A percentile compares a stretch with the other conserved stretches of the same genome.
phyloP scores from a whole-genome alignment of 1,140 invertebrate genomes.

The Periplaneta americana region DNA sequence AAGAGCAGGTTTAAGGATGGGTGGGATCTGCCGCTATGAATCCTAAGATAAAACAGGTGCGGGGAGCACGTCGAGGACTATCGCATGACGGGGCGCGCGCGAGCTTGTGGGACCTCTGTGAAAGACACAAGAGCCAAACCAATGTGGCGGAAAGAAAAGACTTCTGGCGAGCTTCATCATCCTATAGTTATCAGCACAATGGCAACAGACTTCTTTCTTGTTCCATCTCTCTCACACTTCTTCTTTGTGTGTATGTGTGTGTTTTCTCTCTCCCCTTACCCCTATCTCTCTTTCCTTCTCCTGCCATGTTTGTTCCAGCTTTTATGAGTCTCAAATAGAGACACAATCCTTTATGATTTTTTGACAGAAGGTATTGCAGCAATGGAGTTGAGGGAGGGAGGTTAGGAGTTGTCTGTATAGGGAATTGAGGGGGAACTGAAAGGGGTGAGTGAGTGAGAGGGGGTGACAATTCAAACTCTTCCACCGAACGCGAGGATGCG shows the following conservation, averaged over 20 bases:
- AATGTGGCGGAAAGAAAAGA: constrained; percentile 16
- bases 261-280: neutral
- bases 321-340: constrained; percentile 24
- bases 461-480: constrained; percentile 22
- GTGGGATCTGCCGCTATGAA: too few species aligned
- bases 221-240: neutral
- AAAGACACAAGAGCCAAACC: neutral
- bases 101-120: neutral
- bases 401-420: neutral
- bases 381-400: neutral
- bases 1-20: too few species aligned
- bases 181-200: constrained; percentile 18
- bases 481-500: constrained; percentile 9
- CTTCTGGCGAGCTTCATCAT: constrained; percentile 18
- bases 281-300: neutral
- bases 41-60: too few species aligned
- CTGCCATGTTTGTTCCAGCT: constrained; percentile 20
- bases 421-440: neutral
- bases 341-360: constrained; percentile 25
- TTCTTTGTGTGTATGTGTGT: neutral
- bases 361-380: constrained; percentile 20
- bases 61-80: too few species aligned
- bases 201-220: constrained; percentile 11
- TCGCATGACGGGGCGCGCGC: too few species aligned
- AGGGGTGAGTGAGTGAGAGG: neutral